Conservation (phyloP, 2,888 invertebrate species). For the Holacanthella duospinosa region DNA sequence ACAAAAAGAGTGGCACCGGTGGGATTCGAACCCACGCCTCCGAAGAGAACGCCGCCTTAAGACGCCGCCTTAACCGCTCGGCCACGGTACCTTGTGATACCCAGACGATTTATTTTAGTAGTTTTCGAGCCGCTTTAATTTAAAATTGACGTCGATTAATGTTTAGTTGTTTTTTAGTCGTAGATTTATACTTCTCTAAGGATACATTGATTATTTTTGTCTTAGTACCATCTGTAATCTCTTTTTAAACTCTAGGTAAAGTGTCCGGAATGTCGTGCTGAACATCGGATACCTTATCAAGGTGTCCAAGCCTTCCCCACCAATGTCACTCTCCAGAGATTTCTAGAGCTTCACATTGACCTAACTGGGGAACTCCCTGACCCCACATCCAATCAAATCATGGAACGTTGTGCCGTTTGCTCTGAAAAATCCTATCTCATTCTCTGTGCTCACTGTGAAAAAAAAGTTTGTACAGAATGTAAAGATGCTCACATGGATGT, state of each 20-base stretch:
- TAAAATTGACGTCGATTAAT: no score
- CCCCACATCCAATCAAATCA: slow-evolving; percentile 79
- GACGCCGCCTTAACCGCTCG: no score
- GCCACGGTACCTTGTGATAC: no score
- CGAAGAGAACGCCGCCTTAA: no score
- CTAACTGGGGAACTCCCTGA: slow-evolving; percentile 84
- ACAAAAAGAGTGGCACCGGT: no score
- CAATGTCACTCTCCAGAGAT: slow-evolving; percentile 88
- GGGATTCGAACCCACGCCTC: no score
- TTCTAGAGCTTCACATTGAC: slow-evolving; percentile 85
- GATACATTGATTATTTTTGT: no score
- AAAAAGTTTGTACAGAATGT: slow-evolving; percentile 92
- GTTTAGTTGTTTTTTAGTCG: no score
- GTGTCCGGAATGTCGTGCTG: slow-evolving; percentile 96
- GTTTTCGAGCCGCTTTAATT: no score
- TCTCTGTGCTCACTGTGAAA: slow-evolving; percentile 89
- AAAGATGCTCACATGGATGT: slow-evolving; percentile 91
- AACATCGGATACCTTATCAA: slow-evolving; percentile 90
- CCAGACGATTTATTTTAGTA: no score
- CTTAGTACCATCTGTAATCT: no score
- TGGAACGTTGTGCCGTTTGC: slow-evolving; percentile 88
- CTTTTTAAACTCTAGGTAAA: slow-evolving; percentile 59
- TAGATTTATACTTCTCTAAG: no score
- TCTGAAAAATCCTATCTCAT: slow-evolving; percentile 82
- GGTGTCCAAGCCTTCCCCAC: slow-evolving; percentile 90